Base-by-base conservation (phyloP, 2,797 vertebrate genomes). In the Xenentodon cancila region DNA sequence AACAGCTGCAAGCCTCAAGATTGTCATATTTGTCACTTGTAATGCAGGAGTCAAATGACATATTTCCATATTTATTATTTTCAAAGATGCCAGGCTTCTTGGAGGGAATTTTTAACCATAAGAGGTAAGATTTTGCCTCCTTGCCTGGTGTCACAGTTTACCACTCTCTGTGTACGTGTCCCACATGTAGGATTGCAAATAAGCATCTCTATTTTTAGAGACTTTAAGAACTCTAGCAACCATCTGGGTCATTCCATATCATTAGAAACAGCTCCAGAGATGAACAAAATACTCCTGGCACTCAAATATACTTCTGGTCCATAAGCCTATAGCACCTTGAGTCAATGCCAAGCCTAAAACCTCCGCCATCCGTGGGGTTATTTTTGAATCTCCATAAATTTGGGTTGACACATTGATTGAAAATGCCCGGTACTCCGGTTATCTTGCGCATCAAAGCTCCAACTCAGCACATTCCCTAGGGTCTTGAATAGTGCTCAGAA, bases 231-330 rank as follows among this genome's bases (percentile, higher is more conserved):
- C 69, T 75, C 75, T 57, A 77, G 77, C 62, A 80, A 61, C 68
- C 60, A 67, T 71, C 62, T 84, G 66, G 80, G 64, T 87, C 82
- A 79, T 50, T 85, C 77, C 73, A 85, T 88, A 83, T 85, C 76
- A 85, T 82, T 84, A 86, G 81, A 84, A 80, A 81, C 68, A 76
- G 69, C 69, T 84, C 61, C 71, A 81, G 59, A 73, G 72, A 84
- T 80, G 74, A 80, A 85, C 80, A 80, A n/a, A 76, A 82, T 77
- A 77, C 77, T 79, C 55, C 73, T 77, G 77, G 74, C 64, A 37
- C 78, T 80, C 59, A 71, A 54, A 80, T 74, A 59, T 75, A 79
- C 73, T 79, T 66, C 71, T 77, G 73, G 66, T 63, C 58, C 71
- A 81, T 75, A 69, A 72, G 57, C 60, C 55, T 84, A 80, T 73